Base-by-base conservation (phyloP, 2,888 invertebrate species). In the Folsomia manolachei region DNA sequence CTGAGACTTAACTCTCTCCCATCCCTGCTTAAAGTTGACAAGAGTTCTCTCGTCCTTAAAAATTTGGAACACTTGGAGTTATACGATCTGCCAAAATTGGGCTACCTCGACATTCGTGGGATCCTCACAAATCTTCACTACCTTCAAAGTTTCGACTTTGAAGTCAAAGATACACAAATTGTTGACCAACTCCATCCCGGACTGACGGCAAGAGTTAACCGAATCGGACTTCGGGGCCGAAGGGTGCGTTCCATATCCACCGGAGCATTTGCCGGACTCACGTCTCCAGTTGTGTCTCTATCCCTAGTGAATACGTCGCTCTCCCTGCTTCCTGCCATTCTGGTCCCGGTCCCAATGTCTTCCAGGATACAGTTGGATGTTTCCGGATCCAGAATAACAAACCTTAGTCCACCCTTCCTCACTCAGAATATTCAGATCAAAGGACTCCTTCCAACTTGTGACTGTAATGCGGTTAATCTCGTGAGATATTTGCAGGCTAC, bases 321-420 rank as follows among this genome's bases (percentile, higher is more conserved):
- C 7, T 88, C 88, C 18, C 86, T 88, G 14, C 85, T 95, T 69
- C 94, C 94, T 0, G 90, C 93, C 2, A 91, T 94, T 0, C 83
- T 95, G 24, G 88, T 95, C 72, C 93, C 95, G 0, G 88, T 95
- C 23, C 95, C 95, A 0, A 87, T 94, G 81, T 95, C 95, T 1
- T 92, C 93, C 0, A 89, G 89, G 76, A 88, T 95, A 27, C 88
- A 87, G 2, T 86, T 95, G 2, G 93, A 94, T 82, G 88, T 95
- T 0, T 87, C 89, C 1, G 92, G 92, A 19, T 93, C 91, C 81
- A 90, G 90, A 83, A 85, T 95, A 56, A 87, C 89, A 0, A 90
- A 91, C 1, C 83, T 95, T 7, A 89, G 91, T 73, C 90, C 91
- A 0, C 94, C 93, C 81, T 86, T 95, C 75, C 84, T 95, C 7